Conservation (phyloP, 2,888 invertebrate species). For the Melieria picta region DNA sequence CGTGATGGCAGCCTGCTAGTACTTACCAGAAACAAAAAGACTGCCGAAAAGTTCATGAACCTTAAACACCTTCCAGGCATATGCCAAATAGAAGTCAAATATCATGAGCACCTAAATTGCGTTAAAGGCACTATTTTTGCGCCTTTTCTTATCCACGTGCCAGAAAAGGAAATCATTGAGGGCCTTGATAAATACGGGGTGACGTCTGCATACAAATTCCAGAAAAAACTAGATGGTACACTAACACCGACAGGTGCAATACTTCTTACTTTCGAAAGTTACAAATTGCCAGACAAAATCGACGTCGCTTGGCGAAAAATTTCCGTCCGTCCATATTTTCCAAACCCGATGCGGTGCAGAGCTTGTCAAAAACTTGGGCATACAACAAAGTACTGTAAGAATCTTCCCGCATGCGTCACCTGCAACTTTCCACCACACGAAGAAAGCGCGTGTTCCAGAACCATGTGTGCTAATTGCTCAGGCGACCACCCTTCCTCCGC, state of each 20-base stretch:
- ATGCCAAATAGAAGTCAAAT: not conserved
- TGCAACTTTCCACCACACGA: not conserved
- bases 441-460: too few species aligned
- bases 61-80: constrained; percentile 10
- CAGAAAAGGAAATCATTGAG: not conserved
- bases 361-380: too few species aligned
- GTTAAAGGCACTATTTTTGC: constrained; percentile 24
- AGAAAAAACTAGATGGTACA: too few species aligned
- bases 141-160: not conserved
- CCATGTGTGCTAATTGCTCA: too few species aligned
- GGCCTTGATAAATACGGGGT: not conserved
- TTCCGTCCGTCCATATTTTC: not conserved
- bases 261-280: not conserved
- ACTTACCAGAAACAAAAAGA: constrained; percentile 20
- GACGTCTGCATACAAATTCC: not conserved
- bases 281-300: not conserved
- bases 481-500: too few species aligned
- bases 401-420: not conserved
- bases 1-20: constrained; percentile 25
- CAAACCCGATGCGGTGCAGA: too few species aligned
- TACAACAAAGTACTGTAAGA: too few species aligned
- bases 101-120: constrained; percentile 20
- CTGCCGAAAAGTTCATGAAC: constrained; percentile 21
- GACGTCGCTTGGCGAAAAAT: not conserved
- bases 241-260: not conserved